Evolutionary conservation across 37 sponge, comb jelly and placozoan species (phyloP), one percentile per base, ranked within the genome.

Genomic region (Beroe forskalii): DNA sequence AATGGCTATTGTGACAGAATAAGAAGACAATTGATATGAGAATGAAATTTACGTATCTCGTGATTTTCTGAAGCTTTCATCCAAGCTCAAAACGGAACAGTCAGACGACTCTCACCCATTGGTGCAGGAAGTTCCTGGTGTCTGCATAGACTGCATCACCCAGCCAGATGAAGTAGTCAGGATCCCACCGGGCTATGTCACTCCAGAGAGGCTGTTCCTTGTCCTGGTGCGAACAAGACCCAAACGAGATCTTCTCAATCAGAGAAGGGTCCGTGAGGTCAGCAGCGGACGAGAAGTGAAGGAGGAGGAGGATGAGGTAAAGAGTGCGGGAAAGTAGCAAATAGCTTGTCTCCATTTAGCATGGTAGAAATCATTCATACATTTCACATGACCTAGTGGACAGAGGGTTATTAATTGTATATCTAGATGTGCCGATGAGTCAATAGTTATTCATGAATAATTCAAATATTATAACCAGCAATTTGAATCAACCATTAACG

Each of bases 81-180:
- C n/a, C n/a, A n/a, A n/a, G n/a, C n/a, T n/a, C n/a, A n/a, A n/a
- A n/a, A n/a, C n/a, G n/a, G n/a, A n/a, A n/a, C n/a, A n/a, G n/a
- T n/a, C n/a, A n/a, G n/a, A n/a, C n/a, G n/a, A n/a, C n/a, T n/a
- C 55, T 64, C 31, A 64, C 66, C 86, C 86, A 80, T 3, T 24
- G 33, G 27, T 33, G 33, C 0, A 37, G 86, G 27, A 32, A 23
- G 60, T 33, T 22, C 55, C 86, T 41, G n/a, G 86, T 43, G 27
- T 80, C 86, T n/a, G 86, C 33, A 55, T 80, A 80, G 55, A 80
- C 86, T 27, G 86, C 86, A 80, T 80, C 86, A 23, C 86, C 86
- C 4, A 80, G 33, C 86, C 86, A 80, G 86, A 80, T 80, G 28
- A 80, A 80, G 41, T 80, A 80, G 86, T 80, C 86, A 22, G 86